phyloP scores from a whole-genome alignment of 2,797 vertebrate genomes.

The Enteromius anoplus region DNA sequence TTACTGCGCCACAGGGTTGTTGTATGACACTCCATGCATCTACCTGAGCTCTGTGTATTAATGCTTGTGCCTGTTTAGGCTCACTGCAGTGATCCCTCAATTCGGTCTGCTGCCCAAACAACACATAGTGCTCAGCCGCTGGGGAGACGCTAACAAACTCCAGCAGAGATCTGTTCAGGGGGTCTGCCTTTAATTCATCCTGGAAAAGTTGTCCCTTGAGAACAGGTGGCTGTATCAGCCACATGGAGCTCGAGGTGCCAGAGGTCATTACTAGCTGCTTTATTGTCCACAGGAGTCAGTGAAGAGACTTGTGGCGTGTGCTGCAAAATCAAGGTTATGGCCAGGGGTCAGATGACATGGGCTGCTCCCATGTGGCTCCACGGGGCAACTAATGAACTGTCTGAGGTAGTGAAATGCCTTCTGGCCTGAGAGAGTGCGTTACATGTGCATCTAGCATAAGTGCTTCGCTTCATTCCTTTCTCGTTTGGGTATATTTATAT shows the following conservation, averaged over 20 bases:
- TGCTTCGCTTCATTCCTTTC: not conserved
- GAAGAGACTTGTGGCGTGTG: constrained; percentile 34
- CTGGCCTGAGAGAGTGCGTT: not conserved
- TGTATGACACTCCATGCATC: constrained; percentile 43
- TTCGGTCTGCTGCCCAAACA: constrained; percentile 14
- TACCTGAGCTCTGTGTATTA: constrained; percentile 47
- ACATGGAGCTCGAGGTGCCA: constrained; percentile 11
- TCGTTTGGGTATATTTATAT: not conserved
- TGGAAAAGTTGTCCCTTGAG: constrained; percentile 41
- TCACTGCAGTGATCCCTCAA: constrained; percentile 38
- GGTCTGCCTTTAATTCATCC: constrained; percentile 38
- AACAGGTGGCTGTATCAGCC: constrained; percentile 33
- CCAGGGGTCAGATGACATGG: constrained; percentile 28
- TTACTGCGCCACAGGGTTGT: constrained; percentile 15
- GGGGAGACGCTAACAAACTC: constrained; percentile 43
- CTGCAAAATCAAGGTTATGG: constrained; percentile 32
- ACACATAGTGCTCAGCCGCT: not conserved
- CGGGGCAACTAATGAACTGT: constrained; percentile 33
- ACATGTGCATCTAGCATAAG: not conserved
- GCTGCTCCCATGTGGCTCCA: constrained; percentile 1
- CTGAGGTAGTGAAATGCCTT: constrained; percentile 2
- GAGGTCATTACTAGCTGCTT: constrained; percentile 40
- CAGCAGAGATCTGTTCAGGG: constrained; percentile 16
- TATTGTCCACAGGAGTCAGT: constrained; percentile 42
- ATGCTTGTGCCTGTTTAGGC: constrained; percentile 32